Percentiles rank a stretch among this genome's conserved stretches.
phyloP scores from a whole-genome alignment of 1,140 invertebrate genomes.

The Habropoda laboriosa region DNA sequence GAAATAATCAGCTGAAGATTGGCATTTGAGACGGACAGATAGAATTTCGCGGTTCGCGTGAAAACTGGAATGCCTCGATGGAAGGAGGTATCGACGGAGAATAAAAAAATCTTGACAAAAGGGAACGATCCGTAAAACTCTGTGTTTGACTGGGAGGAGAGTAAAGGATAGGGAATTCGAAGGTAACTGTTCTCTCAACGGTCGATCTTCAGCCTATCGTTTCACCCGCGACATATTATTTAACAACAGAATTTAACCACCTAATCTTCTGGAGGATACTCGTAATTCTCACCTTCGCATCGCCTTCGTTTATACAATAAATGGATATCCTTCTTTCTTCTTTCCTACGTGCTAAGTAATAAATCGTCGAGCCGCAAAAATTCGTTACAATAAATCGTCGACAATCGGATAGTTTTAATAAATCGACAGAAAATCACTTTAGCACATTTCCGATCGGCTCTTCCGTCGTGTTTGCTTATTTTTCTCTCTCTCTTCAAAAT shows the following conservation, averaged over 20 bases:
- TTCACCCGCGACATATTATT: conserved; percentile 77
- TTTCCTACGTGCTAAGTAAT: conserved; percentile 73
- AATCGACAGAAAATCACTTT: conserved; percentile 67
- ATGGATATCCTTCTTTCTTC: conserved; percentile 71
- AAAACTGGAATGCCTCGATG: too few species aligned
- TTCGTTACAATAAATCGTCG: conserved; percentile 60
- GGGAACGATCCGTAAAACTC: too few species aligned
- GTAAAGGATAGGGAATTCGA: not conserved
- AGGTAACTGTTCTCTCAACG: conserved; percentile 14
- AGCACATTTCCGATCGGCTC: conserved; percentile 55
- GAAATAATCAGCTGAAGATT: conserved; percentile 72
- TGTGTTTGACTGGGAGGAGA: too few species aligned
- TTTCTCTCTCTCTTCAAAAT: too few species aligned
- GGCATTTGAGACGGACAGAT: not conserved
- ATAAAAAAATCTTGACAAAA: too few species aligned
- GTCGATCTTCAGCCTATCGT: conserved; percentile 70
- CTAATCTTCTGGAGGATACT: conserved; percentile 74
- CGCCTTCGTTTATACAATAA: conserved; percentile 74
- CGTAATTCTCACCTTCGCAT: conserved; percentile 62
- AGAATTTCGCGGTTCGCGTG: not conserved
- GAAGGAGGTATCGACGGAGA: too few species aligned
- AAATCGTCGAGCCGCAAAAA: conserved; percentile 62
- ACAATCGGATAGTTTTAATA: conserved; percentile 52
- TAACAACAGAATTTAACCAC: conserved; percentile 79
- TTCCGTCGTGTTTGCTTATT: too few species aligned